phyloP scores from a whole-genome alignment of 2,797 vertebrate genomes.

The Sebastes kiyomatsui region DNA sequence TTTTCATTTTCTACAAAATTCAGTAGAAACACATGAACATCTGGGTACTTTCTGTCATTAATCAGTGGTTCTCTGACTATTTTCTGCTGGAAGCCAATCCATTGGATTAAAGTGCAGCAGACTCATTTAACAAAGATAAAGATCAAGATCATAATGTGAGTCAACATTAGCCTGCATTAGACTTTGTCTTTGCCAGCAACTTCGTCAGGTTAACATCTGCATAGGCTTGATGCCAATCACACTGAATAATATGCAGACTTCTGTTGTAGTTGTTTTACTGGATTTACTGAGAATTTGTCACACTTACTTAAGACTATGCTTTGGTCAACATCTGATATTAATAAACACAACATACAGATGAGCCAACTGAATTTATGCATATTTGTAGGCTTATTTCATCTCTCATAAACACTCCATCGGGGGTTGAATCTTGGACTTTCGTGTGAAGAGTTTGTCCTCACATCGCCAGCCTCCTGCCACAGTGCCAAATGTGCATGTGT shows the following conservation, averaged over 20 bases:
- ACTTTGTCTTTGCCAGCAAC: constrained; percentile 2
- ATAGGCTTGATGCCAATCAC: neutral
- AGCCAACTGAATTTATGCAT: neutral
- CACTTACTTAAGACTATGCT: neutral
- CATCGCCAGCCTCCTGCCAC: neutral
- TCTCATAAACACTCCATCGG: neutral
- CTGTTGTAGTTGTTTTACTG: neutral
- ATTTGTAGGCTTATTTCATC: neutral
- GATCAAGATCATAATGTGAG: neutral
- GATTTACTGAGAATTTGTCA: neutral
- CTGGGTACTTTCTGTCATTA: neutral
- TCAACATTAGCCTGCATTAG: neutral
- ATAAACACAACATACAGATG: neutral
- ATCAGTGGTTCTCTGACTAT: neutral
- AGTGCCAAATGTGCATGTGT: neutral
- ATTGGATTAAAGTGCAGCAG: neutral
- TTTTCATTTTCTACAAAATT: neutral
- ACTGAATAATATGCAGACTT: neutral
- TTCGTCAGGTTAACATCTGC: constrained; percentile 16
- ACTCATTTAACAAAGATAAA: constrained; percentile 1
- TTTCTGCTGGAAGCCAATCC: neutral
- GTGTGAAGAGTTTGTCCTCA: neutral
- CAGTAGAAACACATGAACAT: neutral
- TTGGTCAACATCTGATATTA: neutral
- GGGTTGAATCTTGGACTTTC: neutral